A percentile compares a stretch with the other conserved stretches of the same genome.
These are phyloP conservation scores for Caenorhabditis sp. DNA, from an alignment of 2,888 invertebrate genomes.

Conservation along the genomic window DNA sequence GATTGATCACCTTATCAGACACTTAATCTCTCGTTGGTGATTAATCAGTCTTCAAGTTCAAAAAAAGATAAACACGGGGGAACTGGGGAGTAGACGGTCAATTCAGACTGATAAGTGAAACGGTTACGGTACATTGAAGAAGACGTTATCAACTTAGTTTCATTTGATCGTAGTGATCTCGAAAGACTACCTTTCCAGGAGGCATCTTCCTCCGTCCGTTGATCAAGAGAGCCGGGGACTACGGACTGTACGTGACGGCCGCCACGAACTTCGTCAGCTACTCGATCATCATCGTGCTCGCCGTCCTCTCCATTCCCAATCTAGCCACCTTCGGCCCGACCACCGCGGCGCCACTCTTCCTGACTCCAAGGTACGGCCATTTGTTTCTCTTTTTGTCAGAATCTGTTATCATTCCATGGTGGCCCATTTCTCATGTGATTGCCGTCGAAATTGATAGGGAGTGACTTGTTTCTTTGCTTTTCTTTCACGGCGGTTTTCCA, in stretches of 20 bases:
- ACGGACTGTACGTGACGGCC: conserved; percentile 56
- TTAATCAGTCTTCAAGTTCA: not conserved
- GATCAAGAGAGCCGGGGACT: conserved; percentile 57
- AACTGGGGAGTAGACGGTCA: too few relatives aligned
- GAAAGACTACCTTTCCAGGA: conserved; percentile 43
- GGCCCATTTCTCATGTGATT: conserved; percentile 4
- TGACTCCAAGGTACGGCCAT: conserved; percentile 58
- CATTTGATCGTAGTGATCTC: too few relatives aligned
- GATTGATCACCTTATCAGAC: conserved; percentile 1
- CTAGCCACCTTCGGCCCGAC: conserved; percentile 60
- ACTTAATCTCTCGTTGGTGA: not conserved
- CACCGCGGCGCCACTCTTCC: conserved; percentile 36
- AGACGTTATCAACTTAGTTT: too few relatives aligned
- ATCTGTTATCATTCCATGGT: too few relatives aligned
- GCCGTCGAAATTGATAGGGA: too few relatives aligned
- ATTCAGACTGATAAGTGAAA: too few relatives aligned
- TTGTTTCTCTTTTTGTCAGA: conserved; percentile 5
- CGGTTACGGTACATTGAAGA: too few relatives aligned
- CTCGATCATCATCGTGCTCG: conserved; percentile 47
- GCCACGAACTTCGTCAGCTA: conserved; percentile 55
- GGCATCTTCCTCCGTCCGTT: conserved; percentile 61
- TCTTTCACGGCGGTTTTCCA: conserved; percentile 9
- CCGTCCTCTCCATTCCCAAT: conserved; percentile 59
- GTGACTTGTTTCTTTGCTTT: too few relatives aligned
- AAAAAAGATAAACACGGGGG: not conserved